Percentiles rank a stretch among this genome's conserved stretches.
These are phyloP conservation scores for Bergia sp. DNA, from an alignment of 92 coral and sea anemone genomes.

Conservation along the genomic window DNA sequence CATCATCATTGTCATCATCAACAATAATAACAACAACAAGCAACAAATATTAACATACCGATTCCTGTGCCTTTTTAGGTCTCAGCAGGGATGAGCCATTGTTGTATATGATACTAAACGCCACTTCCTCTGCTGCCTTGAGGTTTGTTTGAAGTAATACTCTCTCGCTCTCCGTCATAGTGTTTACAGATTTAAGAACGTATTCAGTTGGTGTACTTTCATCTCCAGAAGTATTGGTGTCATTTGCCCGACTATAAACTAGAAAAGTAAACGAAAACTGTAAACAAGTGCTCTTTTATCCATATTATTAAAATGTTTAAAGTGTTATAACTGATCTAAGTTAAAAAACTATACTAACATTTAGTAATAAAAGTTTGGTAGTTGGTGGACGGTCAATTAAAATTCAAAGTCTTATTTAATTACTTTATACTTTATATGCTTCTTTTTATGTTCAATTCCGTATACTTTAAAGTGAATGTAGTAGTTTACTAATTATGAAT, in stretches of 20 bases:
- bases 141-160: slow-evolving; percentile 52
- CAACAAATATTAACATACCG: neutral
- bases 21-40: neutral
- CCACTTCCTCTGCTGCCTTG: slow-evolving; percentile 75
- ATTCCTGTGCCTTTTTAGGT: slow-evolving; percentile 40
- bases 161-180: slow-evolving; percentile 61
- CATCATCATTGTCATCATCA: too few relatives aligned
- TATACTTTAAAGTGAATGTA: too few relatives aligned
- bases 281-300: neutral
- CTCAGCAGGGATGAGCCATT: slow-evolving; percentile 76
- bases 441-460: too few relatives aligned
- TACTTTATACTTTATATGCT: too few relatives aligned
- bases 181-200: slow-evolving; percentile 43
- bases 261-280: neutral
- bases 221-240: neutral
- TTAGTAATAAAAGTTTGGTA: too few relatives aligned
- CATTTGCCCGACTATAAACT: neutral
- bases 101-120: slow-evolving; percentile 70
- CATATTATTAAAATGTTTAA: too few relatives aligned
- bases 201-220: neutral
- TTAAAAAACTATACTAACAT: too few relatives aligned
- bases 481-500: too few relatives aligned
- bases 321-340: too few relatives aligned
- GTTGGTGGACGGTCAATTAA: too few relatives aligned
- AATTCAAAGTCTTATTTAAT: too few relatives aligned